These are phyloP conservation scores for Brenthis ino DNA, from an alignment of 2,888 invertebrate species.

Conservation along the genomic window DNA sequence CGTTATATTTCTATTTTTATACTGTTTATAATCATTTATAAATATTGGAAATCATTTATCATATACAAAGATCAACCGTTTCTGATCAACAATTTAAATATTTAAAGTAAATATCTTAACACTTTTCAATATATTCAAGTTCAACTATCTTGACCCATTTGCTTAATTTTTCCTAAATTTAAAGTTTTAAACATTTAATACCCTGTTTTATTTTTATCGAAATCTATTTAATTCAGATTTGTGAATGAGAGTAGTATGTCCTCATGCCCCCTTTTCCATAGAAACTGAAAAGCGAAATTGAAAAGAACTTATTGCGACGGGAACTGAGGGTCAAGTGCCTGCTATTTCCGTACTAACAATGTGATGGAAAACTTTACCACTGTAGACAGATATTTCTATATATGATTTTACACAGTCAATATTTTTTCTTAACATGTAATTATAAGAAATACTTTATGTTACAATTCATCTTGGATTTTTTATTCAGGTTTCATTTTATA, in stretches of 20 bases:
- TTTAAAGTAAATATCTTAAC: too few relatives aligned
- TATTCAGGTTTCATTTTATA: too few relatives aligned
- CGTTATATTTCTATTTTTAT: too few relatives aligned
- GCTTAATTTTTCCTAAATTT: too few relatives aligned
- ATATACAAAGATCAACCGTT: too few relatives aligned
- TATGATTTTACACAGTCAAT: neutral
- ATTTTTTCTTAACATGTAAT: neutral
- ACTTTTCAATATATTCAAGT: too few relatives aligned
- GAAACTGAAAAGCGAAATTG: conserved; percentile 30
- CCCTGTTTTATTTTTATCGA: neutral
- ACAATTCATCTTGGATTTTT: neutral
- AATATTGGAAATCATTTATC: too few relatives aligned
- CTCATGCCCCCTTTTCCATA: conserved; percentile 22
- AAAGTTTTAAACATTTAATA: neutral
- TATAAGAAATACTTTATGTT: neutral
- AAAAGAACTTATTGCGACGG: conserved; percentile 26
- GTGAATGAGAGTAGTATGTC: conserved; percentile 27
- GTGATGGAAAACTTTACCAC: neutral
- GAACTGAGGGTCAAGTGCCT: conserved; percentile 20
- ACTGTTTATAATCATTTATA: too few relatives aligned
- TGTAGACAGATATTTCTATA: neutral
- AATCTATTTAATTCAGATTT: conserved; percentile 11
- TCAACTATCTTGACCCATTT: too few relatives aligned
- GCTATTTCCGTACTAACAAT: conserved; percentile 20
- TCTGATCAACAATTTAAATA: too few relatives aligned